phyloP scores from a whole-genome alignment of 2,113 vertebrate species.

The Lepus timidus region DNA sequence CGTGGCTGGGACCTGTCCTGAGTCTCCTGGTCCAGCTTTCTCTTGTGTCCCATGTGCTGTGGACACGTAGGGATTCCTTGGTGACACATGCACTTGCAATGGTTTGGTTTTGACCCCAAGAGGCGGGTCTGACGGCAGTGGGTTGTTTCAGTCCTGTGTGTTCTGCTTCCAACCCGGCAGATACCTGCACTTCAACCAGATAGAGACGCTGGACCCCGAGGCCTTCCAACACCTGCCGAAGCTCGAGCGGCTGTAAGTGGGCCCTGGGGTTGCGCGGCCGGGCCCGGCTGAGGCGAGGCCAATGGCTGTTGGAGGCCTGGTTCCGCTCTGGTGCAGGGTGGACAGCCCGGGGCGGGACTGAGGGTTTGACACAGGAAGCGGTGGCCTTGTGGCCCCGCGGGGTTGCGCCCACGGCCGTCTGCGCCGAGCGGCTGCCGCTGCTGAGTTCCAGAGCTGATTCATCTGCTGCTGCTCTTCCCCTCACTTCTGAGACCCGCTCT shows the following conservation, averaged over 20 bases:
- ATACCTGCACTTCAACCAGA: slow-evolving; percentile 99
- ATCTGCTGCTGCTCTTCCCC: fast-evolving
- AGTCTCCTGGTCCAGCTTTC: fast-evolving
- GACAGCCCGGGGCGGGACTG: too few relatives aligned
- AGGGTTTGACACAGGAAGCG: too few relatives aligned
- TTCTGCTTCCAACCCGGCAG: slow-evolving; percentile 85
- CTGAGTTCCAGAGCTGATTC: too few relatives aligned
- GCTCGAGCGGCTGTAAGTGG: slow-evolving; percentile 98
- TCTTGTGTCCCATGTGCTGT: fast-evolving
- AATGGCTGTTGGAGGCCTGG: too few relatives aligned
- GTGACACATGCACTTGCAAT: not conserved
- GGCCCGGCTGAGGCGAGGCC: too few relatives aligned
- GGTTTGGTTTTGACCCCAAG: not conserved
- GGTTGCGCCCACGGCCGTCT: too few relatives aligned
- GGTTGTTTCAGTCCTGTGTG: slow-evolving; percentile 31
- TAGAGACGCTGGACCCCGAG: slow-evolving; percentile 96
- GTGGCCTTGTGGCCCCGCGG: too few relatives aligned
- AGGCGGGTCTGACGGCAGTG: not conserved
- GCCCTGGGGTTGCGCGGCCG: too few relatives aligned
- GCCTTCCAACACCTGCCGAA: slow-evolving; percentile 97
- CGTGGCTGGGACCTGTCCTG: too few relatives aligned
- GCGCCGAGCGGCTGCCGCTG: too few relatives aligned
- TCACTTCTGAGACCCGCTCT: fast-evolving
- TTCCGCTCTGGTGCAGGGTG: too few relatives aligned
- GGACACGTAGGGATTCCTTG: fast-evolving